Conservation (phyloP, 35 echinoderm and acorn worm species). For the Acanthaster planci region DNA sequence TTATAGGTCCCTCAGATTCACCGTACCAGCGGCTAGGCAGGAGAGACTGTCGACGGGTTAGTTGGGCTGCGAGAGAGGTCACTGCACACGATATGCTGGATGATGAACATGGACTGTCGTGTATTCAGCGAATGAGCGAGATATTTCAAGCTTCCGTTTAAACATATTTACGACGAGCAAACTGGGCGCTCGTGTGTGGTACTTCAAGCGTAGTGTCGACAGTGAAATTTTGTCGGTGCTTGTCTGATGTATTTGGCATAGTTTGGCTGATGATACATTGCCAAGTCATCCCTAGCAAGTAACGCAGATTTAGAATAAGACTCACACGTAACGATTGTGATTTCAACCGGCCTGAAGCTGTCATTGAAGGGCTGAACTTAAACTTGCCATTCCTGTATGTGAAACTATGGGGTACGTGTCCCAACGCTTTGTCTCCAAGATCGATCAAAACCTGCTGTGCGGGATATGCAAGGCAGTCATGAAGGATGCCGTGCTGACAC, state of each 20-base stretch:
- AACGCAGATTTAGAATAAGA: not conserved
- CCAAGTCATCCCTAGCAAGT: not conserved
- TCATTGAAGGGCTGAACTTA: not conserved
- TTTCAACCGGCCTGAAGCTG: not conserved
- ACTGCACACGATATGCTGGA: not conserved
- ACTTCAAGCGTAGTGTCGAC: too few relatives aligned
- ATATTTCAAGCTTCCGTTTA: too few relatives aligned
- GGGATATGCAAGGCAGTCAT: constrained; percentile 86
- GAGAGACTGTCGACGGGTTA: not conserved
- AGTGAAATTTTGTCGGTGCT: not conserved
- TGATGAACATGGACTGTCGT: too few relatives aligned
- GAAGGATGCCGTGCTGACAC: constrained; percentile 72
- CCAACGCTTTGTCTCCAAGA: constrained; percentile 69
- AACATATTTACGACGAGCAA: too few relatives aligned
- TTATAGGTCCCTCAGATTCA: not conserved
- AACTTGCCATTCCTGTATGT: not conserved
- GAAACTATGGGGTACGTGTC: constrained; percentile 68
- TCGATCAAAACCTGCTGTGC: constrained; percentile 82
- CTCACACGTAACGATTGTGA: not conserved
- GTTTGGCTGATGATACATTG: not conserved
- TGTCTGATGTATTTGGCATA: not conserved
- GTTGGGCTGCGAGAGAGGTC: not conserved
- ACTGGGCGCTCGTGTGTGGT: too few relatives aligned
- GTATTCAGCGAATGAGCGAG: too few relatives aligned
- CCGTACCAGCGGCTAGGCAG: not conserved